Evolutionary conservation across 2,113 vertebrate genomes (phyloP).

Genomic region (Glareola pratincola): DNA sequence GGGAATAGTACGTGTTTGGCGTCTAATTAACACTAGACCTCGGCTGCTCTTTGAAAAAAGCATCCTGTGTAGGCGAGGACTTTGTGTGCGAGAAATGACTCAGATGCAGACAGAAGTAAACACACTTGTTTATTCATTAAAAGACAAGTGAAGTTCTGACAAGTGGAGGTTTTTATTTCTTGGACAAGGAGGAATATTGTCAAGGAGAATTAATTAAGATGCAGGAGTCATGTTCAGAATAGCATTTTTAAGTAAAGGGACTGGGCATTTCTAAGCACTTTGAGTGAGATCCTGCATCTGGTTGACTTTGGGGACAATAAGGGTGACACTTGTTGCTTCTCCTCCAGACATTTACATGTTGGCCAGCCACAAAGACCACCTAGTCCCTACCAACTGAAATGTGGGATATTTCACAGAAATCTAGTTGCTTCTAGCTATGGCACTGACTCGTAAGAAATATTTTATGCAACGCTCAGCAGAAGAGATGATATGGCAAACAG

Average conservation of each 20-base stretch:
- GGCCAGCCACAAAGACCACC: neutral
- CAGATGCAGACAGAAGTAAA: neutral
- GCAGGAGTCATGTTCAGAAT: neutral
- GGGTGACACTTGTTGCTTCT: neutral
- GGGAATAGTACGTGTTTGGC: neutral
- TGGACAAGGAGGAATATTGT: neutral
- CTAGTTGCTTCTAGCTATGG: neutral
- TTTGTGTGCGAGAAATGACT: neutral
- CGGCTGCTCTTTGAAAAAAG: neutral
- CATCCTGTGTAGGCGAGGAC: neutral
- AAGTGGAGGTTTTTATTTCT: neutral
- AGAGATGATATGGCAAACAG: neutral
- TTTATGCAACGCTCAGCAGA: neutral
- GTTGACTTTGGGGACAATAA: neutral
- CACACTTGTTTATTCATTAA: neutral
- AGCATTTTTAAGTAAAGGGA: neutral
- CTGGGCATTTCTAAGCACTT: neutral
- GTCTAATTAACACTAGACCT: neutral
- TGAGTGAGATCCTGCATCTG: neutral
- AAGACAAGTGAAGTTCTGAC: neutral
- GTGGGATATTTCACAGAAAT: neutral
- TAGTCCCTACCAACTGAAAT: neutral
- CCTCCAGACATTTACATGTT: neutral
- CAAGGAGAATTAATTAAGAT: neutral
- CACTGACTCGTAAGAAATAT: constrained; percentile 5